phyloP scores from a whole-genome alignment of 2,797 vertebrate species.

The Oryzias dopingdopingensis region DNA sequence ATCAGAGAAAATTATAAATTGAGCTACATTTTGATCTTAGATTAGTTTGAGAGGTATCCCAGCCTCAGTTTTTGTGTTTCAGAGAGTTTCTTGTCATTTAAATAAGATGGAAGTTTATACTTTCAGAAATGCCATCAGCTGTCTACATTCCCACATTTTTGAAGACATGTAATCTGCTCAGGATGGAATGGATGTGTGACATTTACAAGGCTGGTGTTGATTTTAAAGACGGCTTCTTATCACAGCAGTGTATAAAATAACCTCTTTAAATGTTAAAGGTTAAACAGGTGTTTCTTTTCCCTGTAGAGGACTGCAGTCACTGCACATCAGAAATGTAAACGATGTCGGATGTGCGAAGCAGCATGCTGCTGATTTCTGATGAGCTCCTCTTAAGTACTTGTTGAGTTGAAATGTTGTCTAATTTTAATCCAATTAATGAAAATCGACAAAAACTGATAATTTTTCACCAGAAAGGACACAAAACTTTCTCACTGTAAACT shows the following conservation, averaged over 20 bases:
- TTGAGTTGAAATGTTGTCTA: not conserved
- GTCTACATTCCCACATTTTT: not conserved
- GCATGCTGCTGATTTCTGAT: slow-evolving; percentile 23
- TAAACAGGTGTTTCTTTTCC: slow-evolving; percentile 10
- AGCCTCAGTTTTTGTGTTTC: not conserved
- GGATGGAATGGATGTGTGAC: not conserved
- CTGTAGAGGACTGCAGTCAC: slow-evolving; percentile 13
- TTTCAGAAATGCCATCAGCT: slow-evolving; percentile 14
- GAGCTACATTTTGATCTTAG: no score
- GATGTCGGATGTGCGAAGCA: slow-evolving; percentile 4
- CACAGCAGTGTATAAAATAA: slow-evolving; percentile 11
- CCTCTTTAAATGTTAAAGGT: slow-evolving; percentile 8
- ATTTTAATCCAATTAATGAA: not conserved
- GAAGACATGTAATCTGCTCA: not conserved
- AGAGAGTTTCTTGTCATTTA: not conserved
- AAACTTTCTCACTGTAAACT: no score
- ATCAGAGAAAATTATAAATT: no score
- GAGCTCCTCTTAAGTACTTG: slow-evolving; percentile 4
- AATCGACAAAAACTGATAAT: not conserved
- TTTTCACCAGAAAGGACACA: no score
- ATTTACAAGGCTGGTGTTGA: slow-evolving; percentile 1
- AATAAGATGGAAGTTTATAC: not conserved
- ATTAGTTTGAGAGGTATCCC: no score
- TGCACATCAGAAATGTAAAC: slow-evolving; percentile 27
- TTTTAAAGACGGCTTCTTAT: slow-evolving; percentile 7